Evolutionary conservation across 2,797 vertebrate genomes (phyloP).

Genomic region (Tamandua tetradactyla): DNA sequence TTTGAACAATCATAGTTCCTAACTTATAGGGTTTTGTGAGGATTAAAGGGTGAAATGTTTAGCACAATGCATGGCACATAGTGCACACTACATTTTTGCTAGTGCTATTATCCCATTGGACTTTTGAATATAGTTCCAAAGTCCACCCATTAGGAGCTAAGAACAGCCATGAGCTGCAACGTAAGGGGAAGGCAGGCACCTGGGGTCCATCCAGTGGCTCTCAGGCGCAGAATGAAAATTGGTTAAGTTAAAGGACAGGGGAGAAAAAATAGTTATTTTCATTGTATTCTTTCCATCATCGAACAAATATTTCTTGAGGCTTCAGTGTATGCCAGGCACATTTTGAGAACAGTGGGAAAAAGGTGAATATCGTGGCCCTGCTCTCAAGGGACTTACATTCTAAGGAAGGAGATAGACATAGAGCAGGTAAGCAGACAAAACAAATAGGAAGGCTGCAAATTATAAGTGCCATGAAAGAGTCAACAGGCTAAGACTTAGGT

Average conservation of each 20-base stretch:
- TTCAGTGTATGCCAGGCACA: not conserved
- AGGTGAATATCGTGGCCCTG: not conserved
- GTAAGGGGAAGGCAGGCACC: not conserved
- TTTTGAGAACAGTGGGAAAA: not conserved
- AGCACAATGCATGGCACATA: not conserved
- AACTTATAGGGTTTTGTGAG: not conserved
- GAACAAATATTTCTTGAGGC: not conserved
- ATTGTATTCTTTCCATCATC: not conserved
- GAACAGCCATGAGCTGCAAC: not conserved
- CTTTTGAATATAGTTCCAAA: not conserved
- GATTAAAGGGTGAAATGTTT: not conserved
- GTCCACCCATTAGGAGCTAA: not conserved
- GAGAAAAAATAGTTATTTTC: not conserved
- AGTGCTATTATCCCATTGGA: not conserved
- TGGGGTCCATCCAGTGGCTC: not conserved
- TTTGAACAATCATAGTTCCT: not conserved
- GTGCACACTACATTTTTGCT: not conserved
- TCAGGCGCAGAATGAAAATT: not conserved
- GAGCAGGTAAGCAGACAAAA: not conserved
- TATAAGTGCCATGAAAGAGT: not conserved
- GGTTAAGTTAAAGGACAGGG: not conserved
- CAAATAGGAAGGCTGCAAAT: accelerated
- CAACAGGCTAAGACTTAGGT: not conserved
- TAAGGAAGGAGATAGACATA: not conserved
- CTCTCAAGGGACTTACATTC: not conserved